Conservation (phyloP, 1,140 invertebrate genomes). For the Solen grandis region DNA sequence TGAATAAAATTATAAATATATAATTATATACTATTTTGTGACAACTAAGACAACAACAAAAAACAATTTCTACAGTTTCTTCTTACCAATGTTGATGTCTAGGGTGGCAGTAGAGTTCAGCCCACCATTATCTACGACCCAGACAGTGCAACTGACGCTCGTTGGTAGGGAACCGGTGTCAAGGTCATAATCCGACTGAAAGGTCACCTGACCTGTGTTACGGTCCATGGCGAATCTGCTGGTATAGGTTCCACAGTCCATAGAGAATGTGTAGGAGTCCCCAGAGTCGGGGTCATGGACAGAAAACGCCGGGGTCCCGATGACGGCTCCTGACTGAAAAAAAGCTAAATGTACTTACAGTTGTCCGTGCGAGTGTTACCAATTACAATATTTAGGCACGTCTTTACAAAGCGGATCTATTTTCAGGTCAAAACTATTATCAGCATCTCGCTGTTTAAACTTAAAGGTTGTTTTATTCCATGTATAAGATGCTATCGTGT, state of each 20-base stretch:
- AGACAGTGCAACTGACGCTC: conserved; percentile 16
- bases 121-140: neutral
- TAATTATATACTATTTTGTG: too few relatives aligned
- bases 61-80: too few relatives aligned
- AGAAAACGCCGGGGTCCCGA: conserved; percentile 23
- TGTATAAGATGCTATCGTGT: too few relatives aligned
- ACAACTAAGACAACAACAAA: too few relatives aligned
- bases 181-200: conserved; percentile 32
- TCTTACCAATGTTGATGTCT: conserved; percentile 19
- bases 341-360: too few relatives aligned
- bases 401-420: too few relatives aligned
- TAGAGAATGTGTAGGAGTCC: neutral
- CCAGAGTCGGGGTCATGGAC: conserved; percentile 17
- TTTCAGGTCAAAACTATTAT: too few relatives aligned
- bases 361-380: too few relatives aligned
- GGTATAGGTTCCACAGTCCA: conserved; percentile 15
- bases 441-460: too few relatives aligned
- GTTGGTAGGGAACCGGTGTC: neutral
- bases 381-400: too few relatives aligned
- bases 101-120: conserved; percentile 14
- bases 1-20: too few relatives aligned
- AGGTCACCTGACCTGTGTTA: conserved; percentile 24
- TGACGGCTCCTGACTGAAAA: conserved; percentile 15
- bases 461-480: too few relatives aligned
- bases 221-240: conserved; percentile 11